phyloP scores from a whole-genome alignment of 1,140 invertebrate species.

The Tetramorium simillimum region DNA sequence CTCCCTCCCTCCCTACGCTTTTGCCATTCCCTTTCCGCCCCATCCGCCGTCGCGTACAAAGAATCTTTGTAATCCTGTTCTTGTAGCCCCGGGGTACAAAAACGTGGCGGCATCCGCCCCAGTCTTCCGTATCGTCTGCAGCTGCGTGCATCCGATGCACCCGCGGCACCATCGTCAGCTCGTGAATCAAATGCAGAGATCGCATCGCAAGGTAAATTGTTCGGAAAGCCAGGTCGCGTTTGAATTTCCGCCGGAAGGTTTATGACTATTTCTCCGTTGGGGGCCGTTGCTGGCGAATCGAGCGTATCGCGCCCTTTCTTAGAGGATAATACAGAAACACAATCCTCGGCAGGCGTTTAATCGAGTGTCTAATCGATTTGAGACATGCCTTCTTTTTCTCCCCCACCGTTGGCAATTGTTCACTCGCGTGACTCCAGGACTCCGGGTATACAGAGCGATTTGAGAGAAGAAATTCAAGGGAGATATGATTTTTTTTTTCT shows the following conservation, averaged over 20 bases:
- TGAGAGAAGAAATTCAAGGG: not conserved
- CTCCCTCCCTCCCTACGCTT: not conserved
- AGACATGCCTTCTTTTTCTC: not conserved
- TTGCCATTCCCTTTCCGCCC: not conserved
- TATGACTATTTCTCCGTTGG: slow-evolving; percentile 70
- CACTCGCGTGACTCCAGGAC: slow-evolving; percentile 14
- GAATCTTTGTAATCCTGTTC: slow-evolving; percentile 57
- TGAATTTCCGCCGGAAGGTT: slow-evolving; percentile 71
- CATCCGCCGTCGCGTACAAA: not conserved
- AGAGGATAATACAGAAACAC: slow-evolving; percentile 49
- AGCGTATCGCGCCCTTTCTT: slow-evolving; percentile 69
- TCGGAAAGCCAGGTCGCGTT: slow-evolving; percentile 68
- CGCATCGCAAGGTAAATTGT: slow-evolving; percentile 71
- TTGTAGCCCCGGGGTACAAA: slow-evolving; percentile 39
- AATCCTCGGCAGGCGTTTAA: slow-evolving; percentile 28
- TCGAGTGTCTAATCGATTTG: slow-evolving; percentile 53
- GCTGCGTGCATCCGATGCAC: slow-evolving; percentile 17
- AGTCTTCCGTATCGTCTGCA: slow-evolving; percentile 52
- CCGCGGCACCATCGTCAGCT: slow-evolving; percentile 30
- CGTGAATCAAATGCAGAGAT: slow-evolving; percentile 68
- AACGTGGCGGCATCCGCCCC: slow-evolving; percentile 41
- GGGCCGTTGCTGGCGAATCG: slow-evolving; percentile 69
- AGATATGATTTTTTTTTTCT: not conserved
- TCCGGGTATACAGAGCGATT: not conserved
- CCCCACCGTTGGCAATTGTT: not conserved